phyloP scores from a whole-genome alignment of 2,888 invertebrate species.

The Hanleya hanleyi region DNA sequence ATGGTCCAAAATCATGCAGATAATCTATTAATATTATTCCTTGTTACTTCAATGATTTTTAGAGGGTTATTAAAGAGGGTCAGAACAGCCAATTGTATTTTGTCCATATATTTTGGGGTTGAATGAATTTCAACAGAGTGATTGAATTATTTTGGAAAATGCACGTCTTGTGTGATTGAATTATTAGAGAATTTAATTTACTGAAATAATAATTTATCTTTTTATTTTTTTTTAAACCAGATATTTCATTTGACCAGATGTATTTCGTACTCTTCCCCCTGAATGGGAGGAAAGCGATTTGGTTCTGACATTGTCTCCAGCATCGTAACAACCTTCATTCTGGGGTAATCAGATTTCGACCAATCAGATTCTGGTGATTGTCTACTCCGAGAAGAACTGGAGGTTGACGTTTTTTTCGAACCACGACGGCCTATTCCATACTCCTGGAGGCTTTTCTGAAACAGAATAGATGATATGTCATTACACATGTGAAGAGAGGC shows the following conservation, averaged over 20 bases:
- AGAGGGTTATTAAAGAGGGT: too few species aligned
- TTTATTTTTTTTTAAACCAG: too few species aligned
- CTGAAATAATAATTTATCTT: too few species aligned
- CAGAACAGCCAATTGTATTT: too few species aligned
- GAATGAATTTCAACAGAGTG: too few species aligned
- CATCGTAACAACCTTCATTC: conserved; percentile 48
- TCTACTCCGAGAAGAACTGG: background rate
- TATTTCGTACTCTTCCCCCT: conserved; percentile 45
- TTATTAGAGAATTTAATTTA: too few species aligned
- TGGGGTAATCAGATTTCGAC: conserved; percentile 44
- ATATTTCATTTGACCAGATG: conserved; percentile 35
- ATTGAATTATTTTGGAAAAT: too few species aligned
- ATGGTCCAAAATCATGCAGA: too few species aligned
- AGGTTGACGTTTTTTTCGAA: background rate
- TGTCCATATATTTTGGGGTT: too few species aligned
- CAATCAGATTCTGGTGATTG: conserved; percentile 33
- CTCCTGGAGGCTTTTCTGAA: conserved; percentile 49
- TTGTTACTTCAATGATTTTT: too few species aligned
- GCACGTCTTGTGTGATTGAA: too few species aligned
- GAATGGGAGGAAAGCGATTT: conserved; percentile 45
- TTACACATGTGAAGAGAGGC: conserved; percentile 60
- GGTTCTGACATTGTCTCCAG: conserved; percentile 48
- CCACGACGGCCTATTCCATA: background rate
- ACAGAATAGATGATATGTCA: conserved; percentile 58
- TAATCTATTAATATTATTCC: too few species aligned